Percentiles rank a stretch among this genome's conserved stretches.
These are phyloP conservation scores for Acanthurus leucopareius DNA, from an alignment of 2,797 vertebrate genomes.

Conservation along the genomic window DNA sequence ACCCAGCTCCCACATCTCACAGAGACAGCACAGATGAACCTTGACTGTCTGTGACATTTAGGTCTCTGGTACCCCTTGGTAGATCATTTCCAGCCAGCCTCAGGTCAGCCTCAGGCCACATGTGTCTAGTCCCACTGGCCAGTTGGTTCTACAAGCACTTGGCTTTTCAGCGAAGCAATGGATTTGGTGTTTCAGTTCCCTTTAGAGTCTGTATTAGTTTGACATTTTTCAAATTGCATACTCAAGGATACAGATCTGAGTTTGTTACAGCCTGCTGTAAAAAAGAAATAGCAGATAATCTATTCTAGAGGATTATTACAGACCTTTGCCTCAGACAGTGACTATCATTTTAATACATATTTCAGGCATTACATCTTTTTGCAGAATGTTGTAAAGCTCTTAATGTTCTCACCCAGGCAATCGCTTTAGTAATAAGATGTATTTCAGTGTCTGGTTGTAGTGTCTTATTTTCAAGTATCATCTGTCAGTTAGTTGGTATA, in stretches of 20 bases:
- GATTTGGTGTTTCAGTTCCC: constrained; percentile 32
- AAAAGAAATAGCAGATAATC: constrained; percentile 25
- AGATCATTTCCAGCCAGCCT: constrained; percentile 74
- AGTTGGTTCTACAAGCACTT: constrained; percentile 65
- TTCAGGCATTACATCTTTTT: constrained; percentile 2
- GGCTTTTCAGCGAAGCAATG: constrained; percentile 62
- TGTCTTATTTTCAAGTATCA: constrained; percentile 10
- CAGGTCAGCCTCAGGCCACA: constrained; percentile 76
- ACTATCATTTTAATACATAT: constrained; percentile 19
- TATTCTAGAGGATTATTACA: constrained; percentile 19
- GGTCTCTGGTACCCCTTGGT: constrained; percentile 61
- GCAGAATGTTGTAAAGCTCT: constrained; percentile 11
- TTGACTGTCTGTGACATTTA: constrained; percentile 82
- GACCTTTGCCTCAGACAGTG: constrained; percentile 2
- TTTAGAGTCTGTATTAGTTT: constrained; percentile 22
- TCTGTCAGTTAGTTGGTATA: too few relatives aligned
- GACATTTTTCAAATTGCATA: constrained; percentile 45
- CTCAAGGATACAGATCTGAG: constrained; percentile 33
- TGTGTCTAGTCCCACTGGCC: constrained; percentile 75
- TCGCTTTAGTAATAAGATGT: background rate
- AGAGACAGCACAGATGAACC: constrained; percentile 67
- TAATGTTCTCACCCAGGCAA: background rate
- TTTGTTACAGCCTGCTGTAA: constrained; percentile 33
- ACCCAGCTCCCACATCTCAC: constrained; percentile 42
- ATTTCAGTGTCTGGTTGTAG: constrained; percentile 9